Base-by-base conservation (phyloP, 2,797 vertebrate species). In the Eurystomus glaucurus region DNA sequence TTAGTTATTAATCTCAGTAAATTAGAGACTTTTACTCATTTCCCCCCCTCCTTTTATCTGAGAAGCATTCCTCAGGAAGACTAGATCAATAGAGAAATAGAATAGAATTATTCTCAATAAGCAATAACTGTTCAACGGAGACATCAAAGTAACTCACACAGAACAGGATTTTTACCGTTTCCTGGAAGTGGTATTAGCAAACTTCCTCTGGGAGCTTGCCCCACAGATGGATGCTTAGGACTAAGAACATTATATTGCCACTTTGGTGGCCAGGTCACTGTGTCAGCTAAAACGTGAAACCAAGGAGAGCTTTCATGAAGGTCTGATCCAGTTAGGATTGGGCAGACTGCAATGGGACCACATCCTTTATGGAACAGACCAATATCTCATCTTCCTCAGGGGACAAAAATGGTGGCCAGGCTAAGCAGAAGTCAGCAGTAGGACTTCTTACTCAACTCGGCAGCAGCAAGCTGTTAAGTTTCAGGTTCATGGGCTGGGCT, bases 341-440 rank as follows among this genome's bases (percentile, higher is more conserved):
- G 23, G 51, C 29, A 68, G 33, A 19, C 9, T 64, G 28, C 14
- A 22, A 10, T 2, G 19, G 39, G 2, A 70, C 35, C 45, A 22
- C n/a, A 3, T 29, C 10, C 5, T 39, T 26, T 14, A 4, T 39
- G 21, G 55, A 29, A 14, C 6, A 61, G 58, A 39, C 0, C 3
- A 17, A 20, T 12, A 46, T 54, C 10, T 41, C 22, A 3, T 17
- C 29, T 64, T 65, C 28, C 6, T 13, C 60, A 76, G 35, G 26
- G 37, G 35, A 58, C 10, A 46, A 9, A 88, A 60, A 9, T 2
- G 20, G 45, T 68, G 48, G 10, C 43, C 33, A 54, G 46, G 31
- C 26, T n/a, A 39, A 58, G 33, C 41, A 65, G 33, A 57, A 54
- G 10, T 21, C 50, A 51, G 5, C 21, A 61, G 25, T 1, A 60